A percentile compares a stretch with the other conserved stretches of the same genome.
Conservation (phyloP, 2,797 vertebrate species). For the Xiphophorus birchmanni region DNA sequence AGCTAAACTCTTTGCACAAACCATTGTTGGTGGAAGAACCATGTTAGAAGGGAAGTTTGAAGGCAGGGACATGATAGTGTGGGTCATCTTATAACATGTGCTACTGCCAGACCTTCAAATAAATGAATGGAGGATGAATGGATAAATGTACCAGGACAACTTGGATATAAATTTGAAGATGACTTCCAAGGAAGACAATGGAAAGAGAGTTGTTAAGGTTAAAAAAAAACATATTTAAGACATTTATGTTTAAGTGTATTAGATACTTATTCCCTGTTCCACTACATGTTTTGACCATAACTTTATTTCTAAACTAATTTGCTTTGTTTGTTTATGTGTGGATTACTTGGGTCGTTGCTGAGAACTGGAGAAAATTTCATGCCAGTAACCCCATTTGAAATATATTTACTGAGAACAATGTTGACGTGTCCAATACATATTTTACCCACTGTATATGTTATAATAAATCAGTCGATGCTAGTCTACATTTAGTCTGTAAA, state of each 20-base stretch:
- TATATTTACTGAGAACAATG: background rate
- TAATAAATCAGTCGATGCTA: background rate
- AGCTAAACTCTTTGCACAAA: background rate
- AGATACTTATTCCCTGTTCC: background rate
- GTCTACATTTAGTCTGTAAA: background rate
- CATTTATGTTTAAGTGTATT: background rate
- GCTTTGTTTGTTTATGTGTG: background rate
- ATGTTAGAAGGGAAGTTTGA: background rate
- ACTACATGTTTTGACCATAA: background rate
- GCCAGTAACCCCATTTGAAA: background rate
- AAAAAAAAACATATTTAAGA: background rate
- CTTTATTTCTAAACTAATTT: background rate
- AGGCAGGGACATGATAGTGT: background rate
- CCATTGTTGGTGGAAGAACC: background rate
- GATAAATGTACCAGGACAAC: background rate
- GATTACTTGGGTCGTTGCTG: background rate
- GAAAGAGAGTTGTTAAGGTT: background rate
- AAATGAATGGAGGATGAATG: background rate
- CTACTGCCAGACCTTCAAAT: background rate
- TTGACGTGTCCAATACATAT: background rate
- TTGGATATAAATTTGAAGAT: background rate
- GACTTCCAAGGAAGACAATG: background rate
- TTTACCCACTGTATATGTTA: background rate
- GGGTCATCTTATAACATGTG: background rate
- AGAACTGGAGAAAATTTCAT: background rate